Conservation (phyloP, 2,888 invertebrate species). For the Anodontia alba region DNA sequence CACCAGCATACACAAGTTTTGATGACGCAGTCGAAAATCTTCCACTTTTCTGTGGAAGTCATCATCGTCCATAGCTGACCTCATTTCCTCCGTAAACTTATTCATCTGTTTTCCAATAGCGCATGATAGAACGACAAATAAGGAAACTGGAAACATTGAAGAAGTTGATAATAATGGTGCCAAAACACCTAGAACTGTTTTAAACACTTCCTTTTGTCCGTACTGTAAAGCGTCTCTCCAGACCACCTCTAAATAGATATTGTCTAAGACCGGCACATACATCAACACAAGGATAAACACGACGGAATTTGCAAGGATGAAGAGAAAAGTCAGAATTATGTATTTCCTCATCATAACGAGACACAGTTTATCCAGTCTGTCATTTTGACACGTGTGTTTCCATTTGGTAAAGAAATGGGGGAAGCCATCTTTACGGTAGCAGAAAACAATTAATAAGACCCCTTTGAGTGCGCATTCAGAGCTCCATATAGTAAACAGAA, state of each 20-base stretch:
- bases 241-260: constrained; percentile 57
- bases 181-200: constrained; percentile 46
- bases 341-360: constrained; percentile 56
- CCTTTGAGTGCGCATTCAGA: constrained; percentile 59
- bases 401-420: constrained; percentile 59
- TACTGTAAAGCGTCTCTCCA: constrained; percentile 49
- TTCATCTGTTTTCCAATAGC: constrained; percentile 54
- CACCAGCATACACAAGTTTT: constrained; percentile 62
- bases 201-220: constrained; percentile 36
- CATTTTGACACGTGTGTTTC: constrained; percentile 47
- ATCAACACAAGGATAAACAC: constrained; percentile 52
- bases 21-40: constrained; percentile 72
- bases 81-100: constrained; percentile 47
- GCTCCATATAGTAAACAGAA: constrained; percentile 66
- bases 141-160: constrained; percentile 61
- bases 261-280: constrained; percentile 54
- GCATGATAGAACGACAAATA: constrained; percentile 55
- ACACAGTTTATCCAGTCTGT: constrained; percentile 48
- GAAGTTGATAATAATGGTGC: constrained; percentile 54
- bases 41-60: constrained; percentile 60
- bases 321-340: constrained; percentile 50
- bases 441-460: constrained; percentile 43
- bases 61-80: constrained; percentile 28
- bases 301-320: constrained; percentile 54
- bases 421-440: constrained; percentile 54